phyloP scores from a whole-genome alignment of 2,888 invertebrate species.

The Eupithecia centaureata region DNA sequence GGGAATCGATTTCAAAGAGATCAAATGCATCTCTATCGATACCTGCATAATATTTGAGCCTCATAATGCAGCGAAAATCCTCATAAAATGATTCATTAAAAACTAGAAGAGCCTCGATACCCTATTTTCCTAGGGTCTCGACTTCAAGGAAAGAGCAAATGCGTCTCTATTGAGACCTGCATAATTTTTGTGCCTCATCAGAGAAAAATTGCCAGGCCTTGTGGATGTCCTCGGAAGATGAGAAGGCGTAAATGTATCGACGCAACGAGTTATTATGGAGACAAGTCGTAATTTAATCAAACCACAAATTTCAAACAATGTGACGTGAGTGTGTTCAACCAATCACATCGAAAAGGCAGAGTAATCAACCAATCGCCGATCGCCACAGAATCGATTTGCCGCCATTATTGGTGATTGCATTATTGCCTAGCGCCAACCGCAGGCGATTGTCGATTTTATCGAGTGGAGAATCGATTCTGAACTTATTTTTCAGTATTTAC shows the following conservation, averaged over 20 bases:
- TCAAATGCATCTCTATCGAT: too few relatives aligned
- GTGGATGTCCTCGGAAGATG: too few relatives aligned
- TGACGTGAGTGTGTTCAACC: slow-evolving; percentile 19
- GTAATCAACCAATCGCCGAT: slow-evolving; percentile 44
- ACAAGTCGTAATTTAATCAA: neutral
- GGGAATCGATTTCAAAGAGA: too few relatives aligned
- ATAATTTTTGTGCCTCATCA: too few relatives aligned
- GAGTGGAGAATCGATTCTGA: neutral
- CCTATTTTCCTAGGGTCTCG: too few relatives aligned
- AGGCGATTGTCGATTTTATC: slow-evolving; percentile 19
- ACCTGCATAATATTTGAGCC: too few relatives aligned
- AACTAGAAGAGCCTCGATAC: neutral
- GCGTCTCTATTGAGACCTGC: neutral
- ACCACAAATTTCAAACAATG: neutral
- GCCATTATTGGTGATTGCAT: slow-evolving; percentile 70
- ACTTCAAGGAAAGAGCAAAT: neutral
- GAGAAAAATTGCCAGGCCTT: too few relatives aligned
- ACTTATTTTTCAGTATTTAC: too few relatives aligned
- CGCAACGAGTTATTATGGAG: neutral
- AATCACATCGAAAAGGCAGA: slow-evolving; percentile 34
- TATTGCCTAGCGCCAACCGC: slow-evolving; percentile 50
- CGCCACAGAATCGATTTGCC: slow-evolving; percentile 67
- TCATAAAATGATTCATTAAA: too few relatives aligned
- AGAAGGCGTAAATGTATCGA: neutral
- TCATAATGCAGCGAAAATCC: too few relatives aligned